Evolutionary conservation across 2,113 vertebrate species (phyloP), one percentile per base, ranked within the genome.

Genomic region (Callionymus lyra): DNA sequence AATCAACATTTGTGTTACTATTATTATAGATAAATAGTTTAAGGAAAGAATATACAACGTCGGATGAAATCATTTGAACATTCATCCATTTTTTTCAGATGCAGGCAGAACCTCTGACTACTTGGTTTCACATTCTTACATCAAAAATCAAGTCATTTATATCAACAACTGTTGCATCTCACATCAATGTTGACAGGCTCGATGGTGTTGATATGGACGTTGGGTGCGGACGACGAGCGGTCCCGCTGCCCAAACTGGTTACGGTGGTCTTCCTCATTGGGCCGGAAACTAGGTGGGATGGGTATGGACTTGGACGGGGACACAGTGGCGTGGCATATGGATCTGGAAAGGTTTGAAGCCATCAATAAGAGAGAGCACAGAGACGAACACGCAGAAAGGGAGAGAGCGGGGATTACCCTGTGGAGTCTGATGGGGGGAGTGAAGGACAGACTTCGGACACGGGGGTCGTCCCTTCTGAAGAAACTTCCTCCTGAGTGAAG

Each of bases 271-370:
- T 99, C 95, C 74, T 98, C 95, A 34, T 80, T 89, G 72, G 91
- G 87, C 75, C 95, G 88, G 81, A 95, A 93, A 68, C 88, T 86
- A 78, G 94, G 90, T 18, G 95, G 95, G 71, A 99, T 99, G 73
- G 95, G 93, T 82, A 99, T 99, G 84, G 94, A 99, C 83, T 98
- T 97, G 84, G 95, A 97, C 62, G 94, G 95, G 68, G 95, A 98
- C 50, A 91, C 82, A 71, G 81, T 85, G 73, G 88, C 66, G 67
- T 97, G 90, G 84, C 88, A 86, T 70, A 88, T 82, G 57, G 92
- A 91, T 81, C 94, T 97, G 76, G 2, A 50, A 10, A 34, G 2
- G 43, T 1, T 1, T 4, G 16, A 11, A 38, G 11, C 2, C 8
- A 14, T 19, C 3, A 16, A 33, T 11, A 16, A 12, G 27, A 12